Evolutionary conservation across 2,113 vertebrate genomes (phyloP), one percentile per base, ranked within the genome.

Genomic region (Gallinago paraguaiae): DNA sequence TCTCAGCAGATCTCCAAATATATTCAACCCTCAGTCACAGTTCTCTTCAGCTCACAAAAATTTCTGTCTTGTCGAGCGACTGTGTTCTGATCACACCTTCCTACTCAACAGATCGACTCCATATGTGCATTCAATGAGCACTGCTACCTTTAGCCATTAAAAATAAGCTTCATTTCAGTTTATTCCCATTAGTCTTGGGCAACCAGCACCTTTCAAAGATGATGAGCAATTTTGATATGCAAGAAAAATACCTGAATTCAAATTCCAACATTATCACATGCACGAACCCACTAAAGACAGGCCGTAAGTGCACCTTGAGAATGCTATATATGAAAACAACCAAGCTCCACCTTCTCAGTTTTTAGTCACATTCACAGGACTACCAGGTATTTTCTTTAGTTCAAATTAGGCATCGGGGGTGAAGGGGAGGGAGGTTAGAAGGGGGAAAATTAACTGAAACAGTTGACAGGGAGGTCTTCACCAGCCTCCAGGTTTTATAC

Each of bases 31-130:
- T 71, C 83, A 87, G 72, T 75, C 80, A 86, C 86, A 94, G 77
- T 7, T 87, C 96, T 85, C 59, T 30, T 7, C 3, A 82, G 91
- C 91, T 87, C 74, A 69, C 84, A 91, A 77, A 91, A 90, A 90
- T 63, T 84, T 35, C 84, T 74, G 57, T 76, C 92, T 79, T 95
- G 67, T 88, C 89, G 92, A 95, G 67, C 9, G 78, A 92, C 93
- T 87, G 57, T 92, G 88, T 85, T 93, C 96, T 89, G 94, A 91
- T 96, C 45, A 1, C 96, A 96, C 96, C 95, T 96, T 96, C 96
- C 96, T 85, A 97, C 96, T 95, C 96, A 97, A 74, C 93, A 97
- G 96, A 96, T 92, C 83, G 2, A 89, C 93, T 94, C 96, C 95
- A 80, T 97, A 95, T 96, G 95, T 92, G 70, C 88, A 28, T 43